phyloP scores from a whole-genome alignment of 2,888 invertebrate genomes.

The Cloeon dipterum region DNA sequence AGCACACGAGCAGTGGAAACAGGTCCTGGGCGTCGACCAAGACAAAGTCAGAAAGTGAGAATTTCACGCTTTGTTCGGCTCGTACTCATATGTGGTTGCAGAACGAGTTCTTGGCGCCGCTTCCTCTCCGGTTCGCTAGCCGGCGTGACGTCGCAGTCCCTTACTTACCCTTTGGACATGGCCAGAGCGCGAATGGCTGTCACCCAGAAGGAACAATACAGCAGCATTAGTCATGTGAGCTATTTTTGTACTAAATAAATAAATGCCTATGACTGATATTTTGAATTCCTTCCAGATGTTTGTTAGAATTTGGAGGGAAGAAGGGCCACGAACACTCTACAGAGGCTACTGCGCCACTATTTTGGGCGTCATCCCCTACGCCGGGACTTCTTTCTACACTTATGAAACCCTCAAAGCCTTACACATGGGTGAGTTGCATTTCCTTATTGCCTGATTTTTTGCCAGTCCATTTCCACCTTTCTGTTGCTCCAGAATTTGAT shows the following conservation, averaged over 20 bases:
- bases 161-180: constrained; percentile 91
- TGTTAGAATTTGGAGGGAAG: constrained; percentile 42
- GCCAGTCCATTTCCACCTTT: too few relatives aligned
- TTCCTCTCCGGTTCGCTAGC: constrained; percentile 86
- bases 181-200: constrained; percentile 96
- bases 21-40: constrained; percentile 41
- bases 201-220: constrained; percentile 53
- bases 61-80: constrained; percentile 14
- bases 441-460: too few relatives aligned
- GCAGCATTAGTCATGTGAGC: constrained; percentile 27
- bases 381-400: constrained; percentile 91
- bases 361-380: constrained; percentile 86
- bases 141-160: constrained; percentile 79
- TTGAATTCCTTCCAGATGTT: constrained; percentile 25
- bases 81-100: constrained; percentile 22
- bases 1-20: constrained; percentile 93
- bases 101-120: constrained; percentile 22
- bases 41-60: constrained; percentile 6
- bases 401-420: constrained; percentile 80
- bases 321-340: constrained; percentile 58
- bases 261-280: not conserved
- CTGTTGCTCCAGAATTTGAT: too few relatives aligned
- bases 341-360: constrained; percentile 78
- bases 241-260: not conserved
- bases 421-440: constrained; percentile 46